Conservation (phyloP, 2,888 invertebrate species). For the Drosophila acutilabella region DNA sequence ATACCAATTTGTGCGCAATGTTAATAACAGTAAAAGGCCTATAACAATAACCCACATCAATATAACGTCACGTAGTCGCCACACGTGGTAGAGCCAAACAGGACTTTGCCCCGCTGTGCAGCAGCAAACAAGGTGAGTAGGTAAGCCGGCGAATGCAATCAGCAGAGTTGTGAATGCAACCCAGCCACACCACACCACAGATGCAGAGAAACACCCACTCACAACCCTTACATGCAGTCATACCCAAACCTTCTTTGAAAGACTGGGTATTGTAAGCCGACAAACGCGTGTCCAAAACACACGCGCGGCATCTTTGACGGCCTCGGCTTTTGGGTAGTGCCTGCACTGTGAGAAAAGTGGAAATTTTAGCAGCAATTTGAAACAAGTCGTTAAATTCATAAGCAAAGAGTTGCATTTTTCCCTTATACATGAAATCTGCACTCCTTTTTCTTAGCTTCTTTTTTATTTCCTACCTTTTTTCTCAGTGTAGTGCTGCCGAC, state of each 20-base stretch:
- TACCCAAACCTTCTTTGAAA: constrained; percentile 19
- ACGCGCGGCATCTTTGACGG: constrained; percentile 80
- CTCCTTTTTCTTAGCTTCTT: too few relatives aligned
- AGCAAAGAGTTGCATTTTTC: too few relatives aligned
- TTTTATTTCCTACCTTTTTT: too few relatives aligned
- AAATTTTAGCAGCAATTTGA: too few relatives aligned
- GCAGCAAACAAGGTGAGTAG: constrained; percentile 78
- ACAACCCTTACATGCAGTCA: constrained; percentile 16
- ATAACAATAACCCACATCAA: constrained; percentile 80
- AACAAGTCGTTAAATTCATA: too few relatives aligned
- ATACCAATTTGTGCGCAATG: constrained; percentile 76
- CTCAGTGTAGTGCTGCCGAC: not conserved
- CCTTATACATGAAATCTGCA: too few relatives aligned
- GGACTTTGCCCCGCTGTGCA: constrained; percentile 68
- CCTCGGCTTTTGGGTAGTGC: constrained; percentile 31
- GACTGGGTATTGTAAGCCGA: constrained; percentile 50
- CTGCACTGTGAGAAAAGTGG: not conserved
- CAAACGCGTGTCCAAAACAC: constrained; percentile 79
- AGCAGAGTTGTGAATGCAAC: constrained; percentile 58
- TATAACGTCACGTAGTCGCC: constrained; percentile 72
- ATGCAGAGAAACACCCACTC: constrained; percentile 20
- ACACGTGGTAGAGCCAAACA: constrained; percentile 68
- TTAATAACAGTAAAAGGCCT: constrained; percentile 76
- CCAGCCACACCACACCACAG: constrained; percentile 36
- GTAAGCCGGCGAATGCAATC: constrained; percentile 77